Percentiles rank a stretch among this genome's conserved stretches.
Conservation (phyloP, 2,113 vertebrate species). For the Apeltes quadracus region DNA sequence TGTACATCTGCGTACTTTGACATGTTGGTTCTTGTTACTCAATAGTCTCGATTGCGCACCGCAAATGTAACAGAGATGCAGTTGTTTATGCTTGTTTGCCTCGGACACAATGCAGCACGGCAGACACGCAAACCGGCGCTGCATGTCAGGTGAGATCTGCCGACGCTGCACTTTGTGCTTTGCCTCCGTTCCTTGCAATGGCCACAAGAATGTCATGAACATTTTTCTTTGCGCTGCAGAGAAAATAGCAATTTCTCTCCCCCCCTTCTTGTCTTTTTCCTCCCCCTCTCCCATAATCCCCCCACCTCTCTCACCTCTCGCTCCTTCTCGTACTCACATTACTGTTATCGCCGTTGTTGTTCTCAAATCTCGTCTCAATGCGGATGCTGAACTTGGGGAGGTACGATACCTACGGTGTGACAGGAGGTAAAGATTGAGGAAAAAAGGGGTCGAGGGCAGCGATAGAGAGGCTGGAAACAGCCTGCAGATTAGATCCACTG, state of each 20-base stretch:
- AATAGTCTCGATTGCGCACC: constrained; percentile 2
- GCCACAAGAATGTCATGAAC: constrained; percentile 56
- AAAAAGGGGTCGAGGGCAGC: constrained; percentile 20
- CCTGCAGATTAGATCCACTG: constrained; percentile 48
- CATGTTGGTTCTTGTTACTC: constrained; percentile 41
- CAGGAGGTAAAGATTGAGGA: constrained; percentile 38
- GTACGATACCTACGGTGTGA: constrained; percentile 68
- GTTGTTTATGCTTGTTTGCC: not conserved
- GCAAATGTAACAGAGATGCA: constrained; percentile 3
- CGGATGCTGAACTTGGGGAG: constrained; percentile 80
- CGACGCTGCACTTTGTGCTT: constrained; percentile 58
- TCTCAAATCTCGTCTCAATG: constrained; percentile 84
- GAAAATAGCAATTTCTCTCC: constrained; percentile 59
- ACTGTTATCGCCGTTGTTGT: constrained; percentile 80
- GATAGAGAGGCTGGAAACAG: constrained; percentile 30
- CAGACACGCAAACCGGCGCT: constrained; percentile 31
- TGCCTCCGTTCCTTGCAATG: constrained; percentile 64
- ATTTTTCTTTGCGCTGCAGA: constrained; percentile 53
- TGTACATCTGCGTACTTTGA: not conserved
- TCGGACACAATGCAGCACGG: constrained; percentile 35
- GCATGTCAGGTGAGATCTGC: constrained; percentile 60
- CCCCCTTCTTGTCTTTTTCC: constrained; percentile 22
- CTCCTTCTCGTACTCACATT: constrained; percentile 76
- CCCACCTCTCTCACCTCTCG: constrained; percentile 39
- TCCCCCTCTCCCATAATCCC: constrained; percentile 42